Evolutionary conservation across 2,888 invertebrate genomes (phyloP).

Genomic region (Drosophila quinaria): DNA sequence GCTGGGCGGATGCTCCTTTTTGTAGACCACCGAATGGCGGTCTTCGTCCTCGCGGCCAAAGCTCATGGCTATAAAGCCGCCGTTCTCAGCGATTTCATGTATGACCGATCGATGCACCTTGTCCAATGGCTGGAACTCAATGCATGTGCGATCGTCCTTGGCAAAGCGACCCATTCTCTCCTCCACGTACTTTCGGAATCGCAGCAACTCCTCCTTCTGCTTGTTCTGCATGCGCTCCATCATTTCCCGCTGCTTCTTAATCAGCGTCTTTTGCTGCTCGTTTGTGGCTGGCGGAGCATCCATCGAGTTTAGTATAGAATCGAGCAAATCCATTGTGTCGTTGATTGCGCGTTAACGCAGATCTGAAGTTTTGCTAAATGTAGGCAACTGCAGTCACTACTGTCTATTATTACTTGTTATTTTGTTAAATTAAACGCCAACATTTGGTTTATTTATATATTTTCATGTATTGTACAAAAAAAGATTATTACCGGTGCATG

Average conservation of each 20-base stretch:
- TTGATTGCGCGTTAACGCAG: constrained; percentile 18
- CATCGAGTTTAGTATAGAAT: constrained; percentile 96
- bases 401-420: constrained; percentile 32
- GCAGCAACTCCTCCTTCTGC: constrained; percentile 87
- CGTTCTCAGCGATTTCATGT: constrained; percentile 93
- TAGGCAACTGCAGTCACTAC: constrained; percentile 30
- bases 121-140: constrained; percentile 95
- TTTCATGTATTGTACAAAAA: constrained; percentile 56
- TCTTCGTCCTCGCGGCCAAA: constrained; percentile 97
- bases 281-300: constrained; percentile 93
- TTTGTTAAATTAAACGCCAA: constrained; percentile 41
- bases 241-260: constrained; percentile 90
- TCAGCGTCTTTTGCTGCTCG: constrained; percentile 92
- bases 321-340: constrained; percentile 91
- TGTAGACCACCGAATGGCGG: constrained; percentile 94
- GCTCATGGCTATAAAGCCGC: constrained; percentile 94
- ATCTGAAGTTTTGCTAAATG: neutral
- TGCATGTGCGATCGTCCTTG: constrained; percentile 90
- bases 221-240: constrained; percentile 87
- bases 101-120: constrained; percentile 93
- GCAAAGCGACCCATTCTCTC: constrained; percentile 91
- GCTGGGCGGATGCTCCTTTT: constrained; percentile 93
- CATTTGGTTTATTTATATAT: constrained; percentile 61
- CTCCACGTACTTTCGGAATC: constrained; percentile 87
- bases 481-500: constrained; percentile 67